A percentile compares a stretch with the other conserved stretches of the same genome.
Evolutionary conservation across 2,888 invertebrate species (phyloP).

Genomic region (Limnephilus auricula): DNA sequence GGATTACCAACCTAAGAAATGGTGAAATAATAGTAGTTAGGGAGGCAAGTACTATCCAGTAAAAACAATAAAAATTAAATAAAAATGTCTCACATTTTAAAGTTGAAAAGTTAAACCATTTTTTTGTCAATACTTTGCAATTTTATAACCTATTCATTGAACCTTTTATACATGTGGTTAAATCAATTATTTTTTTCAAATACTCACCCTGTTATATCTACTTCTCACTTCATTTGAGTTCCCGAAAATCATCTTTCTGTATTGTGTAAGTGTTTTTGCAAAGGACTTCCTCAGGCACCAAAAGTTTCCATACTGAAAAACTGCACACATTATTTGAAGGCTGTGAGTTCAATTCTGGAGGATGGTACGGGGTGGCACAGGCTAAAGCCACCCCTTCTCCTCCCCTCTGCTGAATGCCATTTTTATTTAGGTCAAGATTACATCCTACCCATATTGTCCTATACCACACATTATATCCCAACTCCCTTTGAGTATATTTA

Average conservation of each 20-base stretch:
- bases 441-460: constrained; percentile 26
- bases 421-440: constrained; percentile 64
- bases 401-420: constrained; percentile 32
- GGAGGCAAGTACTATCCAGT: not conserved
- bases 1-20: not conserved
- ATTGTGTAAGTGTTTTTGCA: constrained; percentile 6
- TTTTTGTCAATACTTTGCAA: not conserved
- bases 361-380: constrained; percentile 60
- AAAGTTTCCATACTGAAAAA: constrained; percentile 19
- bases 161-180: not conserved
- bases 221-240: constrained; percentile 78
- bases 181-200: not conserved
- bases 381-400: constrained; percentile 47
- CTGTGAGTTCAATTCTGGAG: not conserved
- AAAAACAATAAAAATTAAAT: not conserved
- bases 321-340: constrained; percentile 2
- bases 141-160: not conserved
- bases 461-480: constrained; percentile 14
- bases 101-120: not conserved
- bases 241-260: constrained; percentile 76
- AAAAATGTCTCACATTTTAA: not conserved
- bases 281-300: not conserved
- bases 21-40: not conserved
- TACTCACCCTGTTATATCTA: constrained; percentile 79
- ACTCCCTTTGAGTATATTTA: not conserved